phyloP scores from a whole-genome alignment of 2,113 vertebrate species.

The Xiphorhynchus elegans region DNA sequence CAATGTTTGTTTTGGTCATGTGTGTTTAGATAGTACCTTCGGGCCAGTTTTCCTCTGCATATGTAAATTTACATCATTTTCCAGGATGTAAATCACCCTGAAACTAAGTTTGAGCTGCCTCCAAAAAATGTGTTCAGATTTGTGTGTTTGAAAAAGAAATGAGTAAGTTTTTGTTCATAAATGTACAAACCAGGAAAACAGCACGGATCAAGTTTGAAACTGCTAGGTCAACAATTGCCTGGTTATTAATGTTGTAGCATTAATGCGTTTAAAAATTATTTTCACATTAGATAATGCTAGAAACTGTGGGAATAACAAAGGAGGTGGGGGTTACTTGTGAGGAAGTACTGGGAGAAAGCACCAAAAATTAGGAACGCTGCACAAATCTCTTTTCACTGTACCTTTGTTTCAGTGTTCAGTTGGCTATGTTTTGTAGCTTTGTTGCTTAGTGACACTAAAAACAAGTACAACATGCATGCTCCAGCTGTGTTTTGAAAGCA shows the following conservation, averaged over 20 bases:
- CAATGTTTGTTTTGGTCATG: not conserved
- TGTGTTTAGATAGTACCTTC: not conserved
- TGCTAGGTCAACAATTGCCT: not conserved
- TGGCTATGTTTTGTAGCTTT: not conserved
- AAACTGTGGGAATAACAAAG: not conserved
- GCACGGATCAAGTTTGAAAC: accelerated
- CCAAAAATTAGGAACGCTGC: not conserved
- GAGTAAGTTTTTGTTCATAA: not conserved
- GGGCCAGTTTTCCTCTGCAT: not conserved
- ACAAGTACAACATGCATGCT: not conserved
- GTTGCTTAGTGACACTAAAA: not conserved
- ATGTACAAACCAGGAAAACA: not conserved
- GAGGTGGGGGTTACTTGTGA: not conserved
- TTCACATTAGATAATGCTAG: not conserved
- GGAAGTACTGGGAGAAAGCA: not conserved
- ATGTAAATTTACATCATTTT: not conserved
- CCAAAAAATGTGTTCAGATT: not conserved
- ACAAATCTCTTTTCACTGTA: not conserved
- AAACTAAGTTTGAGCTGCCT: not conserved
- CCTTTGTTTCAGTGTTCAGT: not conserved
- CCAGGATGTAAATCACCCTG: not conserved
- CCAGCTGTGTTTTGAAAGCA: not conserved
- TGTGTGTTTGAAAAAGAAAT: not conserved
- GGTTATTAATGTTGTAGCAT: not conserved
- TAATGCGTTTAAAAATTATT: not conserved